Conservation (phyloP, 1,140 invertebrate species). For the Drosophila saltans region DNA sequence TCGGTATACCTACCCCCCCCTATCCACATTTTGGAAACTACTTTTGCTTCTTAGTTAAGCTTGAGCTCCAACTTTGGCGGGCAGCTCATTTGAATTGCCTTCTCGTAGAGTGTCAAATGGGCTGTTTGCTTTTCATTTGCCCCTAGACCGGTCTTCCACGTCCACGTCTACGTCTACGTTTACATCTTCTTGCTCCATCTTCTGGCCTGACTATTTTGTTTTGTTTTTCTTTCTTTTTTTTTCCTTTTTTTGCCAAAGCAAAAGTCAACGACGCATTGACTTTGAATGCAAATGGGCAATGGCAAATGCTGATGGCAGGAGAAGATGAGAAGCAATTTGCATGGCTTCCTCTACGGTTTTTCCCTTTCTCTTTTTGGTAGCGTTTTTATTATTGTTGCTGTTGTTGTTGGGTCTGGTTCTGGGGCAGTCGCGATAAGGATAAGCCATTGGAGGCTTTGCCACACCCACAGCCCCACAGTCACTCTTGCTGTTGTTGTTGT, state of each 20-base stretch:
- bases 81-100: constrained; percentile 54
- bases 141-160: background rate
- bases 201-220: background rate
- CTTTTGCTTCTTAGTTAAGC: background rate
- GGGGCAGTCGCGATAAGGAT: constrained; percentile 62
- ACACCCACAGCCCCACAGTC: too few species aligned
- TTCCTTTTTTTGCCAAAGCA: constrained; percentile 42
- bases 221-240: constrained; percentile 4
- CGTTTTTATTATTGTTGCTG: background rate
- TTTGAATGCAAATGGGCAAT: constrained; percentile 72
- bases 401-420: constrained; percentile 48
- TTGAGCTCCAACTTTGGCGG: background rate
- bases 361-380: constrained; percentile 3
- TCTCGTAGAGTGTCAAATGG: constrained; percentile 27
- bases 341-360: constrained; percentile 52
- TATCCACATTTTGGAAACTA: background rate
- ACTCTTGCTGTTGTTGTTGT: too few species aligned
- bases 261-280: constrained; percentile 75
- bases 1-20: background rate
- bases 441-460: constrained; percentile 32
- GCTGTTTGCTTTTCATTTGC: constrained; percentile 57
- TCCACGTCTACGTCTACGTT: background rate
- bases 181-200: background rate
- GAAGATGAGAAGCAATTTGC: constrained; percentile 66
- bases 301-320: constrained; percentile 13